Evolutionary conservation across 2,888 invertebrate species (phyloP), one percentile per base, ranked within the genome.

Genomic region (Conus canariensis): DNA sequence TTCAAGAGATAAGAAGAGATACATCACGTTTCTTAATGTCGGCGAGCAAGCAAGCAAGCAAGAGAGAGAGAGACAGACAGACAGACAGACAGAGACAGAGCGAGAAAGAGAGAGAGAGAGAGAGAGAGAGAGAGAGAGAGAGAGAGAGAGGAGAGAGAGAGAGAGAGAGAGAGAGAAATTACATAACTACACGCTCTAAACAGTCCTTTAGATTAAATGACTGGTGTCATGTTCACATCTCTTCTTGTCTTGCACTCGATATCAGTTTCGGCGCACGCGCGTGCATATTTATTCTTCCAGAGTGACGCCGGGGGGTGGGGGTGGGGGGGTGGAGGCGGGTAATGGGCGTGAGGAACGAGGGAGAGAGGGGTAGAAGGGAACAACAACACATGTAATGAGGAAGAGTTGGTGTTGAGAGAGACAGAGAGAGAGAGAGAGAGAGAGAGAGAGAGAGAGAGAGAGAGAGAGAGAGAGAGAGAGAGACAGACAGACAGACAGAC

Each of bases 341-440:
- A 64, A 16, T 14, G 64, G 22, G n/a, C 8, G 70, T 19, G 70
- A 70, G 70, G 19, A 19, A 19, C 12, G 70, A 22, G 22, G 19
- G 70, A 70, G 70, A 70, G 70, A 70, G 70, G 19, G 70, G 16
- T 10, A 64, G 64, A 64, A 16, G 16, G 64, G 4, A 16, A 64
- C 12, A 64, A 16, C 10, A 16, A 64, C 12, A 64, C 45, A 3
- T 45, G 45, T 45, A 45, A 45, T 45, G 45, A 45, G 3, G 45
- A 45, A 45, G 45, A 45, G 45, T 45, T 45, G 45, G 45, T 45
- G 45, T 45, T 45, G 70, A 83, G 45, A 74, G 19, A n/a, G 56
- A 88, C 74, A 74, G 45, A 45, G 70, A 74, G 56, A 88, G 74
- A 56, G 88, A 88, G 74, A 45, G 87, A 87, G 87, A 30, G 87